phyloP scores from a whole-genome alignment of 2,888 invertebrate species.

The Ochlodes sylvanus region DNA sequence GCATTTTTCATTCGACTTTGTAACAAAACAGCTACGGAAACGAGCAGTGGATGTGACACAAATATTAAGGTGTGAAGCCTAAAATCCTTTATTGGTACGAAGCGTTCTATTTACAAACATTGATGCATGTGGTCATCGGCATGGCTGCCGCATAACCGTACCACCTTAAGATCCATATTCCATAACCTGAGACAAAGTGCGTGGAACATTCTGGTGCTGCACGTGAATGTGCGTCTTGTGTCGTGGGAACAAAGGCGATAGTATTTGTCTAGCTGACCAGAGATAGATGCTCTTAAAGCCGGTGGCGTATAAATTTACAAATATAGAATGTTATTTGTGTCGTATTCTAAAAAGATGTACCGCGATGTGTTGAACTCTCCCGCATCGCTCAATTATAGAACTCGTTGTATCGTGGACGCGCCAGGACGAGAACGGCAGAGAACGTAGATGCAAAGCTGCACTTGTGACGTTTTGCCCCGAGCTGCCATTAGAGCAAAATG shows the following conservation, averaged over 20 bases:
- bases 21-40: not conserved
- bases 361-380: conserved; percentile 84
- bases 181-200: conserved; percentile 66
- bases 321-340: conserved; percentile 85
- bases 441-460: conserved; percentile 51
- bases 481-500: conserved; percentile 53
- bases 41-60: conserved; percentile 41
- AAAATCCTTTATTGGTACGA: conserved; percentile 64
- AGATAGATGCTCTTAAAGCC: conserved; percentile 69
- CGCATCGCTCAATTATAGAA: conserved; percentile 84
- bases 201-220: conserved; percentile 45
- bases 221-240: conserved; percentile 54
- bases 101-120: conserved; percentile 83
- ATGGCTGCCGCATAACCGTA: conserved; percentile 80
- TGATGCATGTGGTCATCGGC: conserved; percentile 85
- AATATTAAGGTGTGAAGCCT: conserved; percentile 41
- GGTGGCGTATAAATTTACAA: conserved; percentile 81
- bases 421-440: conserved; percentile 65
- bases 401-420: conserved; percentile 72
- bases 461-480: conserved; percentile 60
- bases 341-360: conserved; percentile 85
- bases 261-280: conserved; percentile 51
- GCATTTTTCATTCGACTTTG: not conserved
- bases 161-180: conserved; percentile 75
- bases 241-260: conserved; percentile 55